Conservation (phyloP, 2,888 invertebrate species). For the Zygaena filipendulae region DNA sequence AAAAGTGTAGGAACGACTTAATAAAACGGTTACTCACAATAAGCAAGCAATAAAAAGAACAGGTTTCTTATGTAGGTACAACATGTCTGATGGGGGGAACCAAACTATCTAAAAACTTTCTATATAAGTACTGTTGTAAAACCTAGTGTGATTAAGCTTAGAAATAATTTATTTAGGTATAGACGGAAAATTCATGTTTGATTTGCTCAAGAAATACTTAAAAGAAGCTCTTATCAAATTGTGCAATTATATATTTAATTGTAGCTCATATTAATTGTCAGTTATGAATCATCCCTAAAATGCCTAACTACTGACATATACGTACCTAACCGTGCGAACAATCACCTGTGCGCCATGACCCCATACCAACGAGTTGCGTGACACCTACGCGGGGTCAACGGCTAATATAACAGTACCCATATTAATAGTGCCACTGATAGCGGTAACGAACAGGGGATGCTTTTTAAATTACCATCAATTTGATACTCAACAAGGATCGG, state of each 20-base stretch:
- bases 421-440: constrained; percentile 23
- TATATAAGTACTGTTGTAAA: too few species aligned
- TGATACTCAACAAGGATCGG: constrained; percentile 4
- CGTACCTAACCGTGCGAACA: constrained; percentile 44
- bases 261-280: too few species aligned
- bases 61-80: constrained; percentile 12
- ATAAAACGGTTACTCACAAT: constrained; percentile 21
- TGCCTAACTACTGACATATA: too few species aligned
- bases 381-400: constrained; percentile 20
- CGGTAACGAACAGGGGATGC: constrained; percentile 22
- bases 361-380: constrained; percentile 32
- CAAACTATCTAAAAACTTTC: too few species aligned
- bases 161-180: too few species aligned
- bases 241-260: too few species aligned
- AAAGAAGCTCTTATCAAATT: too few species aligned
- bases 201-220: too few species aligned
- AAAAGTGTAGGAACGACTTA: constrained; percentile 20
- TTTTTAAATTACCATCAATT: constrained; percentile 21
- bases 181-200: too few species aligned
- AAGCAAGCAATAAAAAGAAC: constrained; percentile 32
- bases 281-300: too few species aligned
- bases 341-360: constrained; percentile 36
- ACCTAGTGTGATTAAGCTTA: too few species aligned
- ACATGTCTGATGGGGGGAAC: too few species aligned
- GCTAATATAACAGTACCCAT: constrained; percentile 19